Conservation (phyloP, 2,888 invertebrate genomes). For the Lordiphosa fenestrarum region DNA sequence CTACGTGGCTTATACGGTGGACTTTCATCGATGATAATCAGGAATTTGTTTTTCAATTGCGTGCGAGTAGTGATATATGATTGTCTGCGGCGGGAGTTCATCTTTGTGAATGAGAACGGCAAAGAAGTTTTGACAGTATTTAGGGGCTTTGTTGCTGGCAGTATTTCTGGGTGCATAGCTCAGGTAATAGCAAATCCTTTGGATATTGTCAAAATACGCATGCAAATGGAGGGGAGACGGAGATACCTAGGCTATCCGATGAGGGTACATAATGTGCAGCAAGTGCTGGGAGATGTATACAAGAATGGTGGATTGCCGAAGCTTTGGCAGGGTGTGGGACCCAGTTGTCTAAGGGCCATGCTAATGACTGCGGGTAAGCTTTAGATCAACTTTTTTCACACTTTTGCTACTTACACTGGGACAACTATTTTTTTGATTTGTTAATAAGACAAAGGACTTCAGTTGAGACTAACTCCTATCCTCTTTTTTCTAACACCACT, state of each 20-base stretch:
- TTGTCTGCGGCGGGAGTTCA: slow-evolving; percentile 32
- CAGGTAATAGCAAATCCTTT: slow-evolving; percentile 50
- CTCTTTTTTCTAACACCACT: too few relatives aligned
- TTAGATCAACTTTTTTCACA: too few relatives aligned
- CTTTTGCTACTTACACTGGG: too few relatives aligned
- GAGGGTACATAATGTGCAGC: slow-evolving; percentile 20
- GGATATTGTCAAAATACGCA: slow-evolving; percentile 47
- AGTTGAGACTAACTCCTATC: too few relatives aligned
- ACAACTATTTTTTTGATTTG: too few relatives aligned
- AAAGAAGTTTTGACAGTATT: slow-evolving; percentile 17
- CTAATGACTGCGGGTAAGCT: slow-evolving; percentile 39
- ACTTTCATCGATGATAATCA: slow-evolving; percentile 44
- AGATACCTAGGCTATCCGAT: slow-evolving; percentile 23
- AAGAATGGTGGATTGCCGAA: slow-evolving; percentile 12
- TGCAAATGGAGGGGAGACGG: slow-evolving; percentile 48
- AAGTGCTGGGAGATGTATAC: slow-evolving; percentile 19
- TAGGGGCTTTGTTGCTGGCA: slow-evolving; percentile 10
- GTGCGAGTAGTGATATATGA: slow-evolving; percentile 51
- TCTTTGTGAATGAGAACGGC: slow-evolving; percentile 11
- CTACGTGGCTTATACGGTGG: slow-evolving; percentile 36
- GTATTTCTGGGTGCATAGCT: slow-evolving; percentile 42
- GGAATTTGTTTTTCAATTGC: slow-evolving; percentile 53
- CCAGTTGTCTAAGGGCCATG: slow-evolving; percentile 51
- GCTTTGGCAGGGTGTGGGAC: slow-evolving; percentile 40
- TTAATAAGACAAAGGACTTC: too few relatives aligned